Evolutionary conservation across 2,888 invertebrate genomes (phyloP), one percentile per base, ranked within the genome.

Genomic region (Stramonita haemastoma): DNA sequence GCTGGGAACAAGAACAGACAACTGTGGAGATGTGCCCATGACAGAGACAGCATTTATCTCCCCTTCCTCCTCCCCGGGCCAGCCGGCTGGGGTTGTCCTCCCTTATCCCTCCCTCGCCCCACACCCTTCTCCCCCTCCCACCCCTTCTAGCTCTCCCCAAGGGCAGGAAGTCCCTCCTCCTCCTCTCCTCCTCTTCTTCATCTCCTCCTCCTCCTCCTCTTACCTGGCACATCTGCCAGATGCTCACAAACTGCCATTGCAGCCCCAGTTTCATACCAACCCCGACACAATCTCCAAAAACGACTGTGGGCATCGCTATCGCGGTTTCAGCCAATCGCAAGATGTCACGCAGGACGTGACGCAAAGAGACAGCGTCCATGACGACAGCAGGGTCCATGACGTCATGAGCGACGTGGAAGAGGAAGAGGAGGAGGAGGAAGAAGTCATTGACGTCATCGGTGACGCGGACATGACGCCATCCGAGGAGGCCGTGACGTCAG

Each of bases 391-490:
- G 4, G 46, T 46, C 46, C 26, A 83, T 26, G 81, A 34, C 34
- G 79, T 79, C 79, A 79, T 79, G 79, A 79, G 79, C 79, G n/a
- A 34, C 26, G 66, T 22, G 6, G 79, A 79, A 17, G 89, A 90
- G 19, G 79, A 85, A 0, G 85, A 81, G n/a, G 90, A 90, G 22
- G 91, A 90, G 0, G 91, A 86, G 0, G 90, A 88, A 13, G 87
- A 89, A n/a, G 89, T 90, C 1, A 89, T 90, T 5, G 89, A 90
- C n/a, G 89, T 89, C 22, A 90, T 89, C n/a, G 91, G 86, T 29
- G 91, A 91, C 29, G 79, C 26, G 17, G 88, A 86, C 22, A 26
- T 46, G 81, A 22, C 29, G 46, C 1, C 32, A 34, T 79, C 79
- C 46, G 88, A 87, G 73, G 90, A 87, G 73, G 90, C 84, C 0